A percentile compares a stretch with the other conserved stretches of the same genome.
These are phyloP conservation scores for Burhinus bistriatus DNA, from an alignment of 2,113 vertebrate genomes.

Conservation along the genomic window DNA sequence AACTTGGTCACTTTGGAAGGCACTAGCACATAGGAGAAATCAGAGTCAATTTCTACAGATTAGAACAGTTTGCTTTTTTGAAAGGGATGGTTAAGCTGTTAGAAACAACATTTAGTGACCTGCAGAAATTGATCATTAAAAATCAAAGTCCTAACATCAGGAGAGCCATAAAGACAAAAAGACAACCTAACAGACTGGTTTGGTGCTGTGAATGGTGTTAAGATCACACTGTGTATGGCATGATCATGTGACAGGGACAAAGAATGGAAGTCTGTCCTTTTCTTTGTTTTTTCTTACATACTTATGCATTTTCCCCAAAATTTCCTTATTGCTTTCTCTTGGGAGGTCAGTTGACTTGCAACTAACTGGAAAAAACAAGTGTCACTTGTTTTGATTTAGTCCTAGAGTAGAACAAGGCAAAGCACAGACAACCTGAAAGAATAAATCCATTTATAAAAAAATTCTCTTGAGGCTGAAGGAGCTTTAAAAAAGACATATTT, in stretches of 20 bases:
- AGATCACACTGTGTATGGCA: background rate
- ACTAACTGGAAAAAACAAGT: background rate
- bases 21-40: background rate
- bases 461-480: background rate
- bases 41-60: background rate
- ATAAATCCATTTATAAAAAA: background rate
- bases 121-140: background rate
- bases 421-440: background rate
- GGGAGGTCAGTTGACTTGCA: background rate
- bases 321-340: background rate
- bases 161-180: background rate
- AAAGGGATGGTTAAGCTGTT: background rate
- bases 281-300: background rate
- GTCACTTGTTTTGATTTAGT: background rate
- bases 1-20: background rate
- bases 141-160: background rate
- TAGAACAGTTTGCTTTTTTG: background rate
- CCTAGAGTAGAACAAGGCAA: background rate
- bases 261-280: background rate
- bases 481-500: background rate
- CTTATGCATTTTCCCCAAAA: background rate
- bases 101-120: background rate
- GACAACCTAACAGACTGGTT: background rate
- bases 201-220: background rate
- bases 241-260: background rate